phyloP scores from a whole-genome alignment of 2,113 vertebrate genomes.

The Gnathonemus echidnorhynchus region DNA sequence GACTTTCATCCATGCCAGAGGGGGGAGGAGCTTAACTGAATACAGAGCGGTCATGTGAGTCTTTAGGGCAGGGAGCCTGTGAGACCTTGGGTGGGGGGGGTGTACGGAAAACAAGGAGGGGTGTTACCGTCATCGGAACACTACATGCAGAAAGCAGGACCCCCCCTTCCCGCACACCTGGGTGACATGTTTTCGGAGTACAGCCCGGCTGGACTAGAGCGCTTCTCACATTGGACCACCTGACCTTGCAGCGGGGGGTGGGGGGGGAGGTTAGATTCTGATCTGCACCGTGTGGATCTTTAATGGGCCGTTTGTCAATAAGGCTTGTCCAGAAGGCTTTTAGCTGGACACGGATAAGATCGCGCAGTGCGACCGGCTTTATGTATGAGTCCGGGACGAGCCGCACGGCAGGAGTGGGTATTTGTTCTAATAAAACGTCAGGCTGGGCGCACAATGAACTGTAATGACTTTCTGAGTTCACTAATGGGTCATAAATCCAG shows the following conservation, averaged over 20 bases:
- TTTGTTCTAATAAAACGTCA: constrained; percentile 74
- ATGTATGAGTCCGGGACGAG: constrained; percentile 47
- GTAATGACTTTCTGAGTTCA: constrained; percentile 74
- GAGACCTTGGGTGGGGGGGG: background rate
- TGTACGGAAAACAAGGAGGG: background rate
- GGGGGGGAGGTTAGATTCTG: background rate
- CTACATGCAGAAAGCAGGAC: background rate
- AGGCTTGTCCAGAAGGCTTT: constrained; percentile 10
- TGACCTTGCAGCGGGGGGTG: background rate
- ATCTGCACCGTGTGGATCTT: constrained; percentile 7
- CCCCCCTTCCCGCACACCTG: background rate
- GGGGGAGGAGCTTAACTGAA: background rate
- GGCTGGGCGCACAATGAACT: constrained; percentile 71
- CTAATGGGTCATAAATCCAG: constrained; percentile 76
- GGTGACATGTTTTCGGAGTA: background rate
- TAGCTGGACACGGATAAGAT: constrained; percentile 25
- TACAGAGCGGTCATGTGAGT: background rate
- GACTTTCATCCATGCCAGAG: background rate
- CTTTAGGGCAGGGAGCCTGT: background rate
- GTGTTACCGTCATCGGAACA: background rate
- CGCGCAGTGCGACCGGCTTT: constrained; percentile 36
- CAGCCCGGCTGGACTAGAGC: background rate
- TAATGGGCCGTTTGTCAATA: constrained; percentile 24
- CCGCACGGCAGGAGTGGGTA: constrained; percentile 54
- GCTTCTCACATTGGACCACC: background rate